Evolutionary conservation across 2,888 invertebrate genomes (phyloP), one percentile per base, ranked within the genome.

Genomic region (Hypomecis punctinalis): DNA sequence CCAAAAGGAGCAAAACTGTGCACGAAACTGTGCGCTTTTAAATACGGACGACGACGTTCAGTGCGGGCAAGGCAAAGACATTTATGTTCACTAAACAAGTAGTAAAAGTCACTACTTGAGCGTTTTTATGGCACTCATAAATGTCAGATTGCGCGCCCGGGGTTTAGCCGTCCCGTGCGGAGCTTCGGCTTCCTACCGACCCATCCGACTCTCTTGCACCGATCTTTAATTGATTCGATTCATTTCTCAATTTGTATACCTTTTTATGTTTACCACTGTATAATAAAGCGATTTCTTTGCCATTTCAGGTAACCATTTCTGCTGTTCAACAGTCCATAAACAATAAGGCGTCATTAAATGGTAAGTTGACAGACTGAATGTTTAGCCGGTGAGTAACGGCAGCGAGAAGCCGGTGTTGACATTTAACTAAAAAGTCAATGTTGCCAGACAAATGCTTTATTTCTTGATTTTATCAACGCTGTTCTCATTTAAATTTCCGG

Each of bases 71-170:
- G 89, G 91, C 91, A 91, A 91, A 93, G 93, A 93, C 93, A 93
- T 93, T 93, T 93, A 93, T 93, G 93, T 93, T 91, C 93, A 92
- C 93, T 93, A 93, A 93, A 93, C 93, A 93, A 93, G 93, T 93
- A 93, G 93, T 93, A 93, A 93, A 93, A 93, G 93, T 93, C 93
- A 92, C 91, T 93, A 88, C 92, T 93, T 93, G 93, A 93, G 92
- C 91, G 93, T 93, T 93, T 93, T 93, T 93, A 93, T 93, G 90
- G 91, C 92, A 88, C 89, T 93, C 93, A 92, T 93, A 93, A 93
- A 93, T 89, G 93, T 93, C 93, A 92, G 93, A 93, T 93, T 93
- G 93, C 86, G 88, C 91, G 89, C 89, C 79, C 82, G 86, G 86
- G 89, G 87, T 83, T 89, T 88, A 89, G 85, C 79, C 79, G 81